phyloP scores from a whole-genome alignment of 2,113 vertebrate genomes.

The Elachura formosa region DNA sequence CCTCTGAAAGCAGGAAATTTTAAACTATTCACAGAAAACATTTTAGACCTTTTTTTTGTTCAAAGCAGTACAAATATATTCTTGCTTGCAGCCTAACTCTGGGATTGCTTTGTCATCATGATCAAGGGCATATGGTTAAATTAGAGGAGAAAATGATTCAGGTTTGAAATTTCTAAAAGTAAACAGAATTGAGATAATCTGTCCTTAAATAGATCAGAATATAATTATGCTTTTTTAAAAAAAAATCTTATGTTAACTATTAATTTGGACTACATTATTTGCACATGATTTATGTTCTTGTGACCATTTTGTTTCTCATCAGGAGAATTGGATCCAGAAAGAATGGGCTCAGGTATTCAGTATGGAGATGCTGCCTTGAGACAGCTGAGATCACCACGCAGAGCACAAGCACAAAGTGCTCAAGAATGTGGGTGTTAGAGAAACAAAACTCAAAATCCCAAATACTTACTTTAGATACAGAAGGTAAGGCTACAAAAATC shows the following conservation, averaged over 20 bases:
- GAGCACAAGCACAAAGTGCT: conserved; percentile 70
- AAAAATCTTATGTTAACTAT: neutral
- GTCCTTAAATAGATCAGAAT: neutral
- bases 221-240: neutral
- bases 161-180: neutral
- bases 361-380: conserved; percentile 79
- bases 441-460: neutral
- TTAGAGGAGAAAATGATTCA: neutral
- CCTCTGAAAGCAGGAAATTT: neutral
- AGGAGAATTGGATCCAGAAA: conserved; percentile 81
- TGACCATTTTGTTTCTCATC: neutral
- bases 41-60: neutral
- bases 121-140: neutral
- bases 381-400: conserved; percentile 75
- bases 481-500: conserved; percentile 39
- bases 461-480: conserved; percentile 14
- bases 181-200: neutral
- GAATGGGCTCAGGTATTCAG: conserved; percentile 80
- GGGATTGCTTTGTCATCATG: neutral
- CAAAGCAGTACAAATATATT: neutral
- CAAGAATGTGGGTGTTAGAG: conserved; percentile 79
- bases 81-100: neutral
- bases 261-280: neutral
- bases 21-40: neutral
- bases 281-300: neutral